phyloP scores from a whole-genome alignment of 2,888 invertebrate genomes.

The Taphrorychus bicolor region DNA sequence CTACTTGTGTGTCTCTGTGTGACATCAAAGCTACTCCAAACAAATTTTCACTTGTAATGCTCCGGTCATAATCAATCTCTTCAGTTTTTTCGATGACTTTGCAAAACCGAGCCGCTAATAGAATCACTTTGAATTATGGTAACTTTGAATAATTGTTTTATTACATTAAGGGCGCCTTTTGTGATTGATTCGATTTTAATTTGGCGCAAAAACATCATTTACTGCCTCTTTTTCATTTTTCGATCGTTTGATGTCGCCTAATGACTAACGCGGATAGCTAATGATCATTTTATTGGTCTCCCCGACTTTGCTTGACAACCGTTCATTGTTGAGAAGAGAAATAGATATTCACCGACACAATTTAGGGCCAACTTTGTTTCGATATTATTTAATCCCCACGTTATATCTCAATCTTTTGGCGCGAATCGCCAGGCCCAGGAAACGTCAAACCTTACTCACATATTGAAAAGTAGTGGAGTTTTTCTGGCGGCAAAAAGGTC shows the following conservation, averaged over 20 bases:
- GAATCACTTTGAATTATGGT: constrained; percentile 61
- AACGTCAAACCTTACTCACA: constrained; percentile 20
- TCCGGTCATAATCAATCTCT: constrained; percentile 55
- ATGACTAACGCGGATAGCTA: constrained; percentile 23
- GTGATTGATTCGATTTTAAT: constrained; percentile 54
- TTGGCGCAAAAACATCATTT: constrained; percentile 46
- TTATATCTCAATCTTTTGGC: background rate
- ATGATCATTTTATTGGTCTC: constrained; percentile 23
- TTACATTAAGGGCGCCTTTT: constrained; percentile 52
- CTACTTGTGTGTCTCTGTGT: constrained; percentile 28
- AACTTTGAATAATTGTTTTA: constrained; percentile 59
- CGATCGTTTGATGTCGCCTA: constrained; percentile 24
- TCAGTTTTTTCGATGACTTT: constrained; percentile 56
- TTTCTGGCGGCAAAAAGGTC: constrained; percentile 26
- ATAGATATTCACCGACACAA: background rate
- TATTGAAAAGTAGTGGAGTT: constrained; percentile 21
- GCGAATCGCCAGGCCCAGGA: background rate
- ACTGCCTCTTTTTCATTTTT: constrained; percentile 36
- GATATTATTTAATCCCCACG: background rate
- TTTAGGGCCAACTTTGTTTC: background rate
- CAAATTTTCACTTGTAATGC: constrained; percentile 57
- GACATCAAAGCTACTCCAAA: constrained; percentile 40
- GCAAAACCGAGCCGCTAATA: constrained; percentile 57
- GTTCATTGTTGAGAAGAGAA: background rate
- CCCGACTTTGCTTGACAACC: too few species aligned